These are phyloP conservation scores for Paratilapia polleni DNA, from an alignment of 2,113 vertebrate genomes.

Conservation along the genomic window DNA sequence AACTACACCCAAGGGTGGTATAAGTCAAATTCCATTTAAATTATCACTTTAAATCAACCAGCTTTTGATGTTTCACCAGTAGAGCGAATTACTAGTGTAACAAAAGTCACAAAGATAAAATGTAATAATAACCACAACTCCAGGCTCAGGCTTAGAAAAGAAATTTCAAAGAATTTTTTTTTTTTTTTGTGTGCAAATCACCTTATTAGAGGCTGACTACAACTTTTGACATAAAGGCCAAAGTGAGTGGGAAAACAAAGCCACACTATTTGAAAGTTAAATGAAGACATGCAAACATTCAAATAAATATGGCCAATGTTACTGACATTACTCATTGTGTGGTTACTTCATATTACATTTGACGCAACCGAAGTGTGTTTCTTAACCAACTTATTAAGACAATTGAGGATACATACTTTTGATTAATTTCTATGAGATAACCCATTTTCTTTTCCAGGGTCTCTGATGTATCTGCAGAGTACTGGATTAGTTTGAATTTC, in stretches of 20 bases:
- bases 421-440: not conserved
- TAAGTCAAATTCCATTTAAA: not conserved
- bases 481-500: not conserved
- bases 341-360: not conserved
- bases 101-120: not conserved
- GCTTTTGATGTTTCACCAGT: not conserved
- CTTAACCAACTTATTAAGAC: not conserved
- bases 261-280: not conserved
- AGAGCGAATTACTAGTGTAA: not conserved
- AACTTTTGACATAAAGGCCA: not conserved
- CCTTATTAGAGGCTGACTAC: not conserved
- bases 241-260: constrained; percentile 4
- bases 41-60: not conserved
- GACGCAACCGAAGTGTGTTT: not conserved
- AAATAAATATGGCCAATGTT: not conserved
- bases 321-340: not conserved
- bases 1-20: not conserved
- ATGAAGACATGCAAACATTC: not conserved
- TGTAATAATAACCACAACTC: not conserved
- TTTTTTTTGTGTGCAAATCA: not conserved
- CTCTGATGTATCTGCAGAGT: too few relatives aligned
- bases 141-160: not conserved
- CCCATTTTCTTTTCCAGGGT: not conserved
- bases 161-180: too few relatives aligned
- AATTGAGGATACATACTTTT: not conserved